These are phyloP conservation scores for Toxonevra muliebris DNA, from an alignment of 2,888 invertebrate species.

Conservation along the genomic window DNA sequence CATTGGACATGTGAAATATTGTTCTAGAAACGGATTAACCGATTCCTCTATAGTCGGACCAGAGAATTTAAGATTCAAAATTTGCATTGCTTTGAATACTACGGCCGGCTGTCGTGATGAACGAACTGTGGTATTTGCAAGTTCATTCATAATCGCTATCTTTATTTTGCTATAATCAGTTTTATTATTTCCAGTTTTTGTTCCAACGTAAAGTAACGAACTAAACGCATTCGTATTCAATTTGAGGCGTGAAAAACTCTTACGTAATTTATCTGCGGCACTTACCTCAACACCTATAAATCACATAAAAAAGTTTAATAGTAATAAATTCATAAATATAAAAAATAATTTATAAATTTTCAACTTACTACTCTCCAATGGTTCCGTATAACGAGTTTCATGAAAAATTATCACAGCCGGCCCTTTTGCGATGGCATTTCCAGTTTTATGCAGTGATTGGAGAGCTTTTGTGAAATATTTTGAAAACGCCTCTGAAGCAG, in stretches of 20 bases:
- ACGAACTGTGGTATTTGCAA: conserved; percentile 76
- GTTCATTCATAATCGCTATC: conserved; percentile 70
- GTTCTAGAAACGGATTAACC: conserved; percentile 77
- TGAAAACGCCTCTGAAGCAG: conserved; percentile 78
- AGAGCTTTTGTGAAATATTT: conserved; percentile 75
- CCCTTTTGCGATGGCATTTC: conserved; percentile 69
- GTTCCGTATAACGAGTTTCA: conserved; percentile 78
- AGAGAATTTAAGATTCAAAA: conserved; percentile 79
- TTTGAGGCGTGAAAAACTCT: conserved; percentile 71
- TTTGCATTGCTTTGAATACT: conserved; percentile 75
- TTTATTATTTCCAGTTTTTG: conserved; percentile 66
- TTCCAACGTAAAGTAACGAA: conserved; percentile 75
- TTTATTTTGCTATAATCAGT: conserved; percentile 73
- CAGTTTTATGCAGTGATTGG: conserved; percentile 54
- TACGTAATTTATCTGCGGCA: conserved; percentile 71
- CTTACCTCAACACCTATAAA: conserved; percentile 68
- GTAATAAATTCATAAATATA: neutral
- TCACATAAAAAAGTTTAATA: neutral
- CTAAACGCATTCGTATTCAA: conserved; percentile 77
- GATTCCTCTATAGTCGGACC: conserved; percentile 72
- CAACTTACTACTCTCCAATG: conserved; percentile 68
- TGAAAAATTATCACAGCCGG: conserved; percentile 83
- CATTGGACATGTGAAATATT: conserved; percentile 80
- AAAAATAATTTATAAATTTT: neutral
- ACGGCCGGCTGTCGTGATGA: conserved; percentile 74